Conservation (phyloP, 2,888 invertebrate species). For the Spodoptera exigua region DNA sequence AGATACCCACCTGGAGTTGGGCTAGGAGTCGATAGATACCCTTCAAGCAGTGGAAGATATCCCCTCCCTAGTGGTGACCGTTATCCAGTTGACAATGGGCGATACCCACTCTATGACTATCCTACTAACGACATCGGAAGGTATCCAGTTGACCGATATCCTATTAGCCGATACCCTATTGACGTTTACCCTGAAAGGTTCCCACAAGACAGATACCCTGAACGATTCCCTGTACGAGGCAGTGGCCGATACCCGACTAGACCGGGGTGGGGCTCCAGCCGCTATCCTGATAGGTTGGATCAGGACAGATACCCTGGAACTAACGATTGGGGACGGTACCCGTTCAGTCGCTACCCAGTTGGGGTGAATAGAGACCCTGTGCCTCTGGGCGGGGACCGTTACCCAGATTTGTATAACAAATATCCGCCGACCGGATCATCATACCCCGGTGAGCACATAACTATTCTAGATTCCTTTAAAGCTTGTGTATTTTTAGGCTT, state of each 20-base stretch:
- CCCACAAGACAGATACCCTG: conserved; percentile 80
- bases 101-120: conserved; percentile 66
- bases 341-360: conserved; percentile 82
- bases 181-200: conserved; percentile 76
- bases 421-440: conserved; percentile 90
- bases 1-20: conserved; percentile 66
- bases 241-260: conserved; percentile 76
- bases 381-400: conserved; percentile 86
- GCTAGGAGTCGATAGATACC: conserved; percentile 64
- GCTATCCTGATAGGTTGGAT: conserved; percentile 87
- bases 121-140: conserved; percentile 73
- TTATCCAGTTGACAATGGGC: conserved; percentile 80
- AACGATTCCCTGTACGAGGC: conserved; percentile 74
- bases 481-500: conserved; percentile 33
- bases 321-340: conserved; percentile 83
- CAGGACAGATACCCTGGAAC: conserved; percentile 81
- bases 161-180: conserved; percentile 63
- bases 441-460: conserved; percentile 83
- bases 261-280: conserved; percentile 72
- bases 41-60: conserved; percentile 64
- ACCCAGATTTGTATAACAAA: conserved; percentile 87
- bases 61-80: conserved; percentile 73
- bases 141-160: conserved; percentile 79
- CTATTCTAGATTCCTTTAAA: conserved; percentile 15
- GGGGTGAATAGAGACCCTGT: conserved; percentile 86